Evolutionary conservation across 2,797 vertebrate genomes (phyloP), one percentile per base, ranked within the genome.

Genomic region (Sebastes oblongus): DNA sequence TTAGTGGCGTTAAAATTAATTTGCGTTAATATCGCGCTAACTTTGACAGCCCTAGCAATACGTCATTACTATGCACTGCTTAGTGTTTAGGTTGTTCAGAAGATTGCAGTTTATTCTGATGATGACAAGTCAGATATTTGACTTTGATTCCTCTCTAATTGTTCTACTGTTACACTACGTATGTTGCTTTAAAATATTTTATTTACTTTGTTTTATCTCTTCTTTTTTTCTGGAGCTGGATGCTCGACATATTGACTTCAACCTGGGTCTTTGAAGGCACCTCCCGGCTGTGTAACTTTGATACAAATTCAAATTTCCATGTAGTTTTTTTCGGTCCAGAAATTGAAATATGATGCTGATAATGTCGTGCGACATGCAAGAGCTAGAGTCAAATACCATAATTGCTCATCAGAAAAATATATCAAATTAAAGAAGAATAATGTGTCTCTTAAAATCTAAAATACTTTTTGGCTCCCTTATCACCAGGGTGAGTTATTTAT

Each of bases 401-500:
- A 34, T 3, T 60, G 2, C 4, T 20, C 6, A 12, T 30, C 24
- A 8, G 34, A 36, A 36, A 36, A 13, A 36, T 36, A 36, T 36
- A 36, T 36, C 34, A 36, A 36, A 36, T 36, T 36, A 34, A 39
- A 66, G 20, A 60, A 24, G 6, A 75, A 39, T 0, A 56, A 65
- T 60, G 6, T 72, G 20, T 22, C 22, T 50, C 42, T 52, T 72
- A 29, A 66, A 59, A 74, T 62, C 2, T 8, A 22, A 68, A 34
- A 71, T 0, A 16, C 12, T 39, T 55, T 59, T 75, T 72, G 39
- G 2, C 32, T 81, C 32, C 22, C 3, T 22, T 4, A 20, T 4
- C 24, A 36, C 18, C 34, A 56, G 6, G 20, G 4, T 66, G 7
- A 59, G 25, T 73, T 67, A 70, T 83, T 77, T 66, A 74, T 80